Evolutionary conservation across 2,888 invertebrate species (phyloP).

Genomic region (Tetragnatha montana): DNA sequence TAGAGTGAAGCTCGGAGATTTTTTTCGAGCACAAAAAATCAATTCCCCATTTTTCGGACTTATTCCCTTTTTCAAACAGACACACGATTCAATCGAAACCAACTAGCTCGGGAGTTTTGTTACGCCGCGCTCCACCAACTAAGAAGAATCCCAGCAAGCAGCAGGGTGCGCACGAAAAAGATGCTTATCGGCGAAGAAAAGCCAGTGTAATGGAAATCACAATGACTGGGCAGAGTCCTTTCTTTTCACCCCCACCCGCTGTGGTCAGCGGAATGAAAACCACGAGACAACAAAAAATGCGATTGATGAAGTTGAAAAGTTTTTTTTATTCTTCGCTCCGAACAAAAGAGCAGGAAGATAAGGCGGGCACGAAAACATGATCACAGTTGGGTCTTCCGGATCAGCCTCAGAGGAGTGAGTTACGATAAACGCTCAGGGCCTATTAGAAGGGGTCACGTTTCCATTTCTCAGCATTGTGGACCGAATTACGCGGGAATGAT

Average conservation of each 20-base stretch:
- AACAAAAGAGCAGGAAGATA: conserved; percentile 60
- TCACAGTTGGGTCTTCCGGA: conserved; percentile 43
- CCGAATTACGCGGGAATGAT: neutral
- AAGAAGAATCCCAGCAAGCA: conserved; percentile 37
- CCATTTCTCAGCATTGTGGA: conserved; percentile 1
- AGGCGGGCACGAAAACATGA: conserved; percentile 53
- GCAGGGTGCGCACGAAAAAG: conserved; percentile 41
- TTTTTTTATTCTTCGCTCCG: conserved; percentile 18
- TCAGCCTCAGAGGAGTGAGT: conserved; percentile 15
- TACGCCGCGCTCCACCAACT: conserved; percentile 41
- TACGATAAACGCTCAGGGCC: conserved; percentile 25
- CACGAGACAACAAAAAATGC: conserved; percentile 28
- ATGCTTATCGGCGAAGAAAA: conserved; percentile 43
- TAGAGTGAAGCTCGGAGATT: no score
- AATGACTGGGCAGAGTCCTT: conserved; percentile 30
- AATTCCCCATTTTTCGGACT: no score
- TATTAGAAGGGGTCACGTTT: conserved; percentile 43
- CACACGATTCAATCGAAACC: conserved; percentile 19
- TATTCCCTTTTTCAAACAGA: no score
- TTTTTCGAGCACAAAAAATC: no score
- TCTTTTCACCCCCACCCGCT: conserved; percentile 17
- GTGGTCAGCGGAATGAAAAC: conserved; percentile 30
- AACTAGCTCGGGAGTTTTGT: conserved; percentile 15
- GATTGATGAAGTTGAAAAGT: conserved; percentile 52
- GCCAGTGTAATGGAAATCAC: conserved; percentile 58